Conservation (phyloP, 2,113 vertebrate genomes). For the Lycaon pictus region DNA sequence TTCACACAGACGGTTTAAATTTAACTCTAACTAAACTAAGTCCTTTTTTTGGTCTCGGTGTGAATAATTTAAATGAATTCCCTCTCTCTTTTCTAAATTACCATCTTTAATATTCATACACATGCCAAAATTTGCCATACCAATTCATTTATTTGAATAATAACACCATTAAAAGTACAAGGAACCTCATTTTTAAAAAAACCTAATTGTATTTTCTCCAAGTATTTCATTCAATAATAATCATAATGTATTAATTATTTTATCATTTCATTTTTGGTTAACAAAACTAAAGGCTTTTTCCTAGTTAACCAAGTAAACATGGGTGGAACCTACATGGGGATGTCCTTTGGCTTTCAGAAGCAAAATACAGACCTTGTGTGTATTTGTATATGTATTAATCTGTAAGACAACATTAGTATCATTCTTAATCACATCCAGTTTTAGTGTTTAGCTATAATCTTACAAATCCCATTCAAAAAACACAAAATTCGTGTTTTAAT, state of each 20-base stretch:
- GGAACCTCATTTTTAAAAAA: constrained; percentile 28
- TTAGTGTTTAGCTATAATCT: neutral
- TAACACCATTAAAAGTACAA: constrained; percentile 24
- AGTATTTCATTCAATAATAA: constrained; percentile 2
- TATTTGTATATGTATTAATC: neutral
- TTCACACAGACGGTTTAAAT: neutral
- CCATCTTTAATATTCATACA: constrained; percentile 21
- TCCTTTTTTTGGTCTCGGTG: neutral
- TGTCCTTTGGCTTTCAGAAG: neutral
- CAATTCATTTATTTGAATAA: constrained; percentile 25
- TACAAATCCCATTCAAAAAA: constrained; percentile 34
- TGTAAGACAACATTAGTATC: neutral
- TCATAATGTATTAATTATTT: neutral
- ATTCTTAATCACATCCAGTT: neutral
- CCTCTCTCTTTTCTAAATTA: constrained; percentile 13
- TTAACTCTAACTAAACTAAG: constrained; percentile 14
- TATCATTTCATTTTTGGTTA: constrained; percentile 1
- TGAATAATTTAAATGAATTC: constrained; percentile 38
- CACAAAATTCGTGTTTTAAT: neutral
- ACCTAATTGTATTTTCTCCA: constrained; percentile 20
- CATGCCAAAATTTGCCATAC: neutral
- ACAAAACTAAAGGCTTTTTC: neutral
- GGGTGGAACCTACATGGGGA: neutral
- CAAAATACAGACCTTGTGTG: neutral
- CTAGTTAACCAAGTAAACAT: constrained; percentile 35